Evolutionary conservation across 1,140 invertebrate species (phyloP).

Genomic region (Brachionus paranguensis): DNA sequence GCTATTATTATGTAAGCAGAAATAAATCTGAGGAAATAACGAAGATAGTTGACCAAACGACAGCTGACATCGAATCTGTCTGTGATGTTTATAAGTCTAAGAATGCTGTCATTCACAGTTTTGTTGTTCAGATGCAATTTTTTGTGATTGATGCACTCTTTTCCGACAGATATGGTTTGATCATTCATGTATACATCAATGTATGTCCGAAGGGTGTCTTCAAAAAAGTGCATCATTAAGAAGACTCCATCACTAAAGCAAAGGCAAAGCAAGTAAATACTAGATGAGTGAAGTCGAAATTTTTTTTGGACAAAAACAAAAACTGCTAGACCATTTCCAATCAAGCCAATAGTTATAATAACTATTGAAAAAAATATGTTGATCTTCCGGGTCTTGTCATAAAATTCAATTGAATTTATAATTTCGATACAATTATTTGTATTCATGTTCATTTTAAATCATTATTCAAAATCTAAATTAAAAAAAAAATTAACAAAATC

Average conservation of each 20-base stretch:
- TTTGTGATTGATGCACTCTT: not conserved
- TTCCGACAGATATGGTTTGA: not conserved
- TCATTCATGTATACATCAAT: conserved; percentile 16
- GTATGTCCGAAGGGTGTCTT: conserved; percentile 30
- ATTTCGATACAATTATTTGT: not conserved
- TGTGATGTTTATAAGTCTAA: not conserved
- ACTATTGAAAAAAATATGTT: conserved; percentile 3
- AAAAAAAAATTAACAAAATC: too few relatives aligned
- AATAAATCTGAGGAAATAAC: conserved; percentile 32
- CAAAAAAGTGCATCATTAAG: conserved; percentile 38
- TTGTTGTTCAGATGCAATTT: not conserved
- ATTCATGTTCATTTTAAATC: not conserved
- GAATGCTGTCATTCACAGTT: not conserved
- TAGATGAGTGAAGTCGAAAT: conserved; percentile 37
- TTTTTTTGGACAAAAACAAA: conserved; percentile 33
- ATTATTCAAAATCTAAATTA: not conserved
- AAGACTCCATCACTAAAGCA: conserved; percentile 14
- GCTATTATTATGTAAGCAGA: conserved; percentile 30
- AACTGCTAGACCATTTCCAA: conserved; percentile 23
- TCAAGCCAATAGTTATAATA: not conserved
- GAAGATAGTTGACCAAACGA: conserved; percentile 3
- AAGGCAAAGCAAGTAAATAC: conserved; percentile 32
- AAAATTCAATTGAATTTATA: not conserved
- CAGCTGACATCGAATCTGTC: conserved; percentile 9
- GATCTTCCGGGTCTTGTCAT: not conserved